Percentiles rank a stretch among this genome's conserved stretches.
These are phyloP conservation scores for Aethes cnicana DNA, from an alignment of 2,888 invertebrate genomes.

Conservation along the genomic window DNA sequence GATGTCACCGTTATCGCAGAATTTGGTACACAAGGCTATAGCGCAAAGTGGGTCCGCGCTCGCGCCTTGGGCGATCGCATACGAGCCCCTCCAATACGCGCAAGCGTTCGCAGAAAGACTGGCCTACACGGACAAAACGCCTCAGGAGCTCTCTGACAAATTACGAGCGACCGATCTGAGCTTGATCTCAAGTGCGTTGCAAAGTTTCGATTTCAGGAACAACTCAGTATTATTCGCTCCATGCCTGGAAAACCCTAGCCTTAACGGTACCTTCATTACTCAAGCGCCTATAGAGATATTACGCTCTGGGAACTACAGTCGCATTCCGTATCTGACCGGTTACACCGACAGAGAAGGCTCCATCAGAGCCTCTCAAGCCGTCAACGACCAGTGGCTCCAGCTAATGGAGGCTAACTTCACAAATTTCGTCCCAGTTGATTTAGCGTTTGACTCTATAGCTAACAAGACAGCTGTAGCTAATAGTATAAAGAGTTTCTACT, in stretches of 20 bases:
- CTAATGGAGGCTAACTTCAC: constrained; percentile 63
- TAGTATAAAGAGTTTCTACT: constrained; percentile 57
- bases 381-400: constrained; percentile 49
- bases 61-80: constrained; percentile 71
- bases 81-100: constrained; percentile 63
- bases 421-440: constrained; percentile 61
- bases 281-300: constrained; percentile 61
- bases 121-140: constrained; percentile 49
- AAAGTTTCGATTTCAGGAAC: constrained; percentile 54
- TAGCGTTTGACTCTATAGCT: constrained; percentile 43
- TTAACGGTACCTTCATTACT: constrained; percentile 52
- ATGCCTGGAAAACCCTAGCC: constrained; percentile 57
- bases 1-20: constrained; percentile 51
- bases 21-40: constrained; percentile 64
- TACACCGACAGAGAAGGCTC: constrained; percentile 68
- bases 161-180: constrained; percentile 47
- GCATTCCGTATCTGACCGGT: constrained; percentile 63
- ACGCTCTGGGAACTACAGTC: constrained; percentile 54
- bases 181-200: constrained; percentile 47
- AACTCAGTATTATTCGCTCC: constrained; percentile 69
- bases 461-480: constrained; percentile 45
- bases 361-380: constrained; percentile 55
- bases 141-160: constrained; percentile 49
- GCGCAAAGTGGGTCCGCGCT: constrained; percentile 66
- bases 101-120: constrained; percentile 51